Evolutionary conservation across 2,797 vertebrate species (phyloP).

Genomic region (Protosalanx chinensis): DNA sequence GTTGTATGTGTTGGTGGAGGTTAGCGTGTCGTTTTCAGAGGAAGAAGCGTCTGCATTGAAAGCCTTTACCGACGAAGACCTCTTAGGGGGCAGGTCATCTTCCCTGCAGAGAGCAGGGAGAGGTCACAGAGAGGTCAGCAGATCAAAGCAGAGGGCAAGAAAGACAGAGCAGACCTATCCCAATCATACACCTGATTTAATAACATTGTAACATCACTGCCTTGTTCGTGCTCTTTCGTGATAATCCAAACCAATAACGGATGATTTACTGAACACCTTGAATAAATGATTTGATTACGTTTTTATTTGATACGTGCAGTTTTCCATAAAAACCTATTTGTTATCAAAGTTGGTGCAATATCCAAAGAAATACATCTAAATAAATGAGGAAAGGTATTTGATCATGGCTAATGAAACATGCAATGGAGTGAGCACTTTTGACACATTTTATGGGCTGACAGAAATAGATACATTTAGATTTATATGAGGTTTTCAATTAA

Average conservation of each 20-base stretch:
- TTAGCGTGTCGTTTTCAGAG: constrained; percentile 93
- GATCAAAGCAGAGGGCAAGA: too few relatives aligned
- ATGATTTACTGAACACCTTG: too few relatives aligned
- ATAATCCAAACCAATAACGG: too few relatives aligned
- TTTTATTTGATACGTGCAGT: too few relatives aligned
- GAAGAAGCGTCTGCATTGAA: constrained; percentile 92
- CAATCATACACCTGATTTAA: too few relatives aligned
- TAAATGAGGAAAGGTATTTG: neutral
- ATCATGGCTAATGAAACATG: neutral
- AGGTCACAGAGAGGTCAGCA: neutral
- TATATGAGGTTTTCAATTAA: constrained; percentile 8
- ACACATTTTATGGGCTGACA: neutral
- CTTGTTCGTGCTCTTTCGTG: too few relatives aligned
- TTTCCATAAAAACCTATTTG: neutral
- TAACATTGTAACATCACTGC: too few relatives aligned
- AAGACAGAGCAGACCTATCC: too few relatives aligned
- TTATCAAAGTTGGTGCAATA: neutral
- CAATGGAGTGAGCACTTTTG: neutral
- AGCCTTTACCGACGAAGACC: constrained; percentile 82
- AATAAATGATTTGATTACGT: too few relatives aligned
- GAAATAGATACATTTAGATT: constrained; percentile 11
- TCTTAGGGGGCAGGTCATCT: constrained; percentile 94
- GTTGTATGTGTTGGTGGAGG: constrained; percentile 96
- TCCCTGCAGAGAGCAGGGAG: constrained; percentile 75
- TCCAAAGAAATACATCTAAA: neutral